Evolutionary conservation across 2,113 vertebrate genomes (phyloP), one percentile per base, ranked within the genome.

Genomic region (Scortum barcoo): DNA sequence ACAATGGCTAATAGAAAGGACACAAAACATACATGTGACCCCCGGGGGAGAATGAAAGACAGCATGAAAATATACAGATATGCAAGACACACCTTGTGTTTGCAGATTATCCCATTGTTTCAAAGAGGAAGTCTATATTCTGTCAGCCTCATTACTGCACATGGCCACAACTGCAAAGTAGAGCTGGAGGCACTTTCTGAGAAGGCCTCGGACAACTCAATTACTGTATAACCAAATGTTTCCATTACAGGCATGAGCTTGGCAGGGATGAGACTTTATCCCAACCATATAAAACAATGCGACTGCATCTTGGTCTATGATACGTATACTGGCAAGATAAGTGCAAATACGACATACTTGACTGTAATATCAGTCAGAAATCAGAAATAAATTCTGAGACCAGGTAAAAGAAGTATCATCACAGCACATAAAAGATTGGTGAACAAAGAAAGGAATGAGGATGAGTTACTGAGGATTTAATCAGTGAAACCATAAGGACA

Each of bases 181-280:
- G 6, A 50, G 62, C 80, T 73, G 8, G 30, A 66, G 38, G 77
- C 83, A 19, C 61, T 83, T 61, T 78, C 38, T 70, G 28, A 61
- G 24, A 50, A 51, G 50, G 17, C 42, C 60, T 61, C 30, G 30
- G 22, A 87, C 30, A 65, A 68, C 36, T 85, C 58, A 77, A 74
- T 84, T 74, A 68, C 48, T 54, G 40, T 26, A 69, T 46, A 79
- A 71, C 38, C 42, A 60, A 44, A 54, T 10, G 28, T 20, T 72
- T 77, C 36, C 42, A 70, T 75, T 48, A 70, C 46, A 80, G 57
- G 24, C 61, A 60, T 68, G 11, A 51, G 67, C 63, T 75, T 46
- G 54, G n/a, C 48, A 28, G 7, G 30, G 36, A 60, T 36, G 46
- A 7, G 26, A 40, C 61, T 38, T 38, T 30, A 68, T 70, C 66